Evolutionary conservation across 2,113 vertebrate genomes (phyloP).

Genomic region (Pampusana beccarii): DNA sequence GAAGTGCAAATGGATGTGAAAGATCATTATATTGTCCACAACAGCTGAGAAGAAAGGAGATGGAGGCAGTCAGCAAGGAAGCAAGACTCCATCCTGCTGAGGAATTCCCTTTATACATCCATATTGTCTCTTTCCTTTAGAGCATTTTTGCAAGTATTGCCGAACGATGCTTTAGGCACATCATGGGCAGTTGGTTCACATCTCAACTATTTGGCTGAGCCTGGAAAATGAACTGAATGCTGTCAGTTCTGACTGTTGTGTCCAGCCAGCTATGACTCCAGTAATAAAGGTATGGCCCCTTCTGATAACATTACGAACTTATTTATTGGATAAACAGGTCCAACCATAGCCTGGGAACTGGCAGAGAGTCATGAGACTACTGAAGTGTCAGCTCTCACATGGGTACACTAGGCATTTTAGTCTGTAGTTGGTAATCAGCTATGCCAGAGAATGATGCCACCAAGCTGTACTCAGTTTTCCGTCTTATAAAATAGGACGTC

Average conservation of each 20-base stretch:
- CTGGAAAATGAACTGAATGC: neutral
- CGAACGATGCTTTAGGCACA: neutral
- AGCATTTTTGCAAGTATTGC: neutral
- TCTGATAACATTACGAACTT: neutral
- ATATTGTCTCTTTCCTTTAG: neutral
- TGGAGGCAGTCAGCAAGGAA: neutral
- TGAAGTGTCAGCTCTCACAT: neutral
- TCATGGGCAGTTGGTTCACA: neutral
- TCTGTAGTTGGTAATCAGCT: neutral
- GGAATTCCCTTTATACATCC: neutral
- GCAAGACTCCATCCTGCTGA: neutral
- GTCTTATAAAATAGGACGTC: slow-evolving; percentile 2
- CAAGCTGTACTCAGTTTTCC: slow-evolving; percentile 29
- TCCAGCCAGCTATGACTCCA: neutral
- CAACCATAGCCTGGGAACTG: neutral
- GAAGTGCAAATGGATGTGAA: neutral
- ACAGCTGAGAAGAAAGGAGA: neutral
- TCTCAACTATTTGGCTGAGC: neutral
- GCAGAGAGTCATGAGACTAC: neutral
- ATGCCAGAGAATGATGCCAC: neutral
- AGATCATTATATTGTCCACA: neutral
- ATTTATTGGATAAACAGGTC: neutral
- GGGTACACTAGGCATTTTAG: neutral
- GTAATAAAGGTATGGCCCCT: neutral
- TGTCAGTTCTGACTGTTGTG: neutral